Evolutionary conservation across 2,797 vertebrate species (phyloP).

Genomic region (Hafferia zeledoni): DNA sequence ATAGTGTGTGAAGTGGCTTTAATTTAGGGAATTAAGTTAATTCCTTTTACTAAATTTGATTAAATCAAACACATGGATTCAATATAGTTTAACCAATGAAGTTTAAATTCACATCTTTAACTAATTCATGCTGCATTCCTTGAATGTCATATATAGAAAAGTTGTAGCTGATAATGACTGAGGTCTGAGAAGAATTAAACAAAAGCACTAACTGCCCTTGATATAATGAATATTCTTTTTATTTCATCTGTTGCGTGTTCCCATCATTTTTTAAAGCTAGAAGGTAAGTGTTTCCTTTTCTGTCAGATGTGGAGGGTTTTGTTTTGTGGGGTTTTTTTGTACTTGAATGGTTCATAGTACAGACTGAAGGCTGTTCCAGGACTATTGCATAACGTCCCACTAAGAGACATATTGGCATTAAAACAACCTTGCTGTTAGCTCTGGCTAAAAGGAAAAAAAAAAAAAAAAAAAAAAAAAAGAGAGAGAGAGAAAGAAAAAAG

Average conservation of each 20-base stretch:
- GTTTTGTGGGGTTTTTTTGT: not conserved
- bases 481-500: not conserved
- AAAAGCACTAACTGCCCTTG: not conserved
- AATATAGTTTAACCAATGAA: not conserved
- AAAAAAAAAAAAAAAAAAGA: not conserved
- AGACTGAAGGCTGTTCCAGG: not conserved
- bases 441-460: not conserved
- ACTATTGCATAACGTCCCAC: not conserved
- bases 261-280: not conserved
- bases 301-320: not conserved
- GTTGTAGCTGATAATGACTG: not conserved
- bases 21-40: conserved; percentile 27
- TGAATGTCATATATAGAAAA: not conserved
- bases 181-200: not conserved
- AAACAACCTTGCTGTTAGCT: not conserved
- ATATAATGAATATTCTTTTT: not conserved
- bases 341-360: not conserved
- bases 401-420: not conserved
- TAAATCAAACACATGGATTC: not conserved
- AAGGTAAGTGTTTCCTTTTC: not conserved
- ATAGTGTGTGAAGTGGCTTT: conserved; percentile 24
- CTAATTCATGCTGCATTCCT: not conserved
- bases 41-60: not conserved
- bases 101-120: not conserved
- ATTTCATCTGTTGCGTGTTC: not conserved